These are phyloP conservation scores for Rhynchotus rufescens DNA, from an alignment of 2,797 vertebrate genomes.

Conservation along the genomic window DNA sequence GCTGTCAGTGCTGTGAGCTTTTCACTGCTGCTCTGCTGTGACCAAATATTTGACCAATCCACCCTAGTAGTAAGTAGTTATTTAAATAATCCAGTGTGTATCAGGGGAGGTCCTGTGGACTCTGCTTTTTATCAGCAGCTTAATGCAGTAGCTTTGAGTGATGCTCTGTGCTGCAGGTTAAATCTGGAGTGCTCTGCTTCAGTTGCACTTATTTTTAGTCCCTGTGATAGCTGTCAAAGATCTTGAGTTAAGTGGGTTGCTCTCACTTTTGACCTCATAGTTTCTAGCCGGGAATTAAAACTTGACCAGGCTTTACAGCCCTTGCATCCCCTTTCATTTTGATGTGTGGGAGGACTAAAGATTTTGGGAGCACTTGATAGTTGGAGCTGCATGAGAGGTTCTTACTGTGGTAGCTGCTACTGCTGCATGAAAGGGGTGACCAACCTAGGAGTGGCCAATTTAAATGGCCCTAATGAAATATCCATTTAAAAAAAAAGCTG, in stretches of 20 bases:
- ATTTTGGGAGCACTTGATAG: background rate
- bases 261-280: background rate
- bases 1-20: too few relatives aligned
- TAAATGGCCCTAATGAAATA: background rate
- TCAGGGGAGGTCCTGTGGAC: too few relatives aligned
- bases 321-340: background rate
- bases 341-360: background rate
- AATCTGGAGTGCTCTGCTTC: too few relatives aligned
- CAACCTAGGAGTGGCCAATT: background rate
- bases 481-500: background rate
- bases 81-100: too few relatives aligned
- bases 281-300: background rate
- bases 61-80: too few relatives aligned
- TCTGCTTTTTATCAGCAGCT: too few relatives aligned
- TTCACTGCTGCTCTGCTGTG: too few relatives aligned
- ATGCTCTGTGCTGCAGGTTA: too few relatives aligned
- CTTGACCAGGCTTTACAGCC: background rate
- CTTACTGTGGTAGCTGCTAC: background rate
- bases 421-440: background rate
- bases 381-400: background rate
- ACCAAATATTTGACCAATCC: too few relatives aligned
- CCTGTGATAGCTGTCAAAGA: background rate
- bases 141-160: too few relatives aligned
- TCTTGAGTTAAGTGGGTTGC: background rate
- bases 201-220: background rate